Percentiles rank a stretch among this genome's conserved stretches.
phyloP scores from a whole-genome alignment of 1,140 invertebrate genomes.

The Drosophila nasuta region DNA sequence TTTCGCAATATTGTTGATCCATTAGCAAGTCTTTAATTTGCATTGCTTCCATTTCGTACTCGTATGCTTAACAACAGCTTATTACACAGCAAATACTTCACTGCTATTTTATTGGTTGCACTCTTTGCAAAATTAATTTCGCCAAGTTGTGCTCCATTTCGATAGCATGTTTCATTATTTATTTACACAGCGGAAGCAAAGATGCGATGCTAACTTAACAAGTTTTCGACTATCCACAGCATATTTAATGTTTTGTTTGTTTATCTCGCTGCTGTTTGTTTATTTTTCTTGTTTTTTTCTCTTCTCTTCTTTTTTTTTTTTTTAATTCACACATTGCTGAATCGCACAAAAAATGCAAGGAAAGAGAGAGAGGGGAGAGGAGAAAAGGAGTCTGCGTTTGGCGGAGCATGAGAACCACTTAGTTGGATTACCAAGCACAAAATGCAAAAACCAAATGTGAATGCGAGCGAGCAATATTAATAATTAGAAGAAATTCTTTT shows the following conservation, averaged over 20 bases:
- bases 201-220: conserved; percentile 35
- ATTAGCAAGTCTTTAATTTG: conserved; percentile 1
- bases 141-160: background rate
- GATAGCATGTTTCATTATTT: conserved; percentile 4
- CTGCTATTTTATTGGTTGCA: background rate
- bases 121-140: background rate
- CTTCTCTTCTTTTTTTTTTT: background rate
- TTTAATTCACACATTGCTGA: conserved; percentile 37
- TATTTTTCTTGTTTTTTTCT: conserved; percentile 12
- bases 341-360: background rate
- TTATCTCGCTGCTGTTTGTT: background rate
- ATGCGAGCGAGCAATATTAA: conserved; percentile 37
- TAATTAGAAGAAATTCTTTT: conserved; percentile 45
- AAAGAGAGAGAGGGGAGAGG: background rate
- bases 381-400: background rate
- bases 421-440: conserved; percentile 39
- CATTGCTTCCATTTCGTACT: too few species aligned
- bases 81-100: background rate
- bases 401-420: conserved; percentile 35
- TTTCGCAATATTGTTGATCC: conserved; percentile 16
- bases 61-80: too few species aligned
- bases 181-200: conserved; percentile 23
- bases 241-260: conserved; percentile 34
- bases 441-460: conserved; percentile 14
- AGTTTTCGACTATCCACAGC: conserved; percentile 18